Conservation (phyloP, 1,140 invertebrate species). For the Platorchestia sp. region DNA sequence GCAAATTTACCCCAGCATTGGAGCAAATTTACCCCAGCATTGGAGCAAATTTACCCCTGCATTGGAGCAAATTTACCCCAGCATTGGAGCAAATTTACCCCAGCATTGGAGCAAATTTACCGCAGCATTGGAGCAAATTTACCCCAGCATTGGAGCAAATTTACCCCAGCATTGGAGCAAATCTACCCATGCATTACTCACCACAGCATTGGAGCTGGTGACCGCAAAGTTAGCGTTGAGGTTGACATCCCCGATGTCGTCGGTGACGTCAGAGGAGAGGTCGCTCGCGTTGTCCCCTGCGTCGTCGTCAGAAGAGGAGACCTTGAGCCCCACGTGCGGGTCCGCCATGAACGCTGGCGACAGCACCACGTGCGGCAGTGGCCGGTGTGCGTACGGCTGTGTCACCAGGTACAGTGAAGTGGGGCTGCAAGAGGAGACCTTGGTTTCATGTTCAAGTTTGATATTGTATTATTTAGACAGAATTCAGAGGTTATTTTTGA, state of each 20-base stretch:
- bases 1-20: too few species aligned
- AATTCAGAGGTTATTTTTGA: too few species aligned
- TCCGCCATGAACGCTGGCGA: neutral
- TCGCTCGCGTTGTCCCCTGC: neutral
- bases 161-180: neutral
- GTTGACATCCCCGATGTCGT: slow-evolving; percentile 8
- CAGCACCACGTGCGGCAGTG: slow-evolving; percentile 16
- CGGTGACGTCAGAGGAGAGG: neutral
- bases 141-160: too few species aligned
- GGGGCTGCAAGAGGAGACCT: neutral
- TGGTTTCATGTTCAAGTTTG: neutral
- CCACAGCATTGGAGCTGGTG: slow-evolving; percentile 22
- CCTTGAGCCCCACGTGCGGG: neutral
- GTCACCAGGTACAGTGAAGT: neutral
- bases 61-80: too few species aligned
- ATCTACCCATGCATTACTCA: neutral
- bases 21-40: too few species aligned
- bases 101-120: too few species aligned
- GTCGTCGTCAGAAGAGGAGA: slow-evolving; percentile 10
- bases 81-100: too few species aligned
- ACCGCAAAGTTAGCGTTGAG: neutral
- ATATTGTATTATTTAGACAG: too few species aligned
- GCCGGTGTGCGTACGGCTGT: neutral
- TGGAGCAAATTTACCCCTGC: too few species aligned
- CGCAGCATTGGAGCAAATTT: too few species aligned